Conservation (phyloP, 2,113 vertebrate species). For the Gobius niger region DNA sequence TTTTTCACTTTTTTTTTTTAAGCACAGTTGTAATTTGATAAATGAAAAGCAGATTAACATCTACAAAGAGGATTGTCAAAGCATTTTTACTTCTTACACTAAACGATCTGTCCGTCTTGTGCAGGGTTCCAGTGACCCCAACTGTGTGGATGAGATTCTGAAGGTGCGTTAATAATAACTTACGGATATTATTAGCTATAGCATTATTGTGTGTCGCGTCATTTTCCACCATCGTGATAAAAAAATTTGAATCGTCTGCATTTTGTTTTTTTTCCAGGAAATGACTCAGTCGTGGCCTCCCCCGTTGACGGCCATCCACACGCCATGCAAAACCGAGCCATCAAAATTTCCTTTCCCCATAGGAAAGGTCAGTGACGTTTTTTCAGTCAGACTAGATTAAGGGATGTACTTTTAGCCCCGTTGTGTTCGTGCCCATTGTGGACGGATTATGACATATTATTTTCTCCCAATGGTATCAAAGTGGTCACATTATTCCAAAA, state of each 20-base stretch:
- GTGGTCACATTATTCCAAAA: no score
- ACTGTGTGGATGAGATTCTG: constrained; percentile 97
- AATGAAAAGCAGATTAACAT: no score
- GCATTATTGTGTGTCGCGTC: constrained; percentile 3
- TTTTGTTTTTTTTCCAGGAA: constrained; percentile 78
- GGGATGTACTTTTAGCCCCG: not conserved
- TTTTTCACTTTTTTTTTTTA: no score
- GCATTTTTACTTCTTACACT: constrained; percentile 1
- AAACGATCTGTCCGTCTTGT: constrained; percentile 35
- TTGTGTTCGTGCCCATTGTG: not conserved
- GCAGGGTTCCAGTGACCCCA: constrained; percentile 91
- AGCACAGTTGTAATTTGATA: no score
- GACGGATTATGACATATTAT: no score
- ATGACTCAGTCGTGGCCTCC: constrained; percentile 99
- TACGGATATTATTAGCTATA: not conserved
- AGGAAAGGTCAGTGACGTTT: constrained; percentile 90
- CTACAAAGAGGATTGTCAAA: constrained; percentile 10
- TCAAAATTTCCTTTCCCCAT: constrained; percentile 98
- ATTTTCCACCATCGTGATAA: constrained; percentile 8
- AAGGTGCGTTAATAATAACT: constrained; percentile 81
- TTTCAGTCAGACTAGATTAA: no score
- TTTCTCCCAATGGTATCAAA: no score
- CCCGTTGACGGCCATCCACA: constrained; percentile 97
- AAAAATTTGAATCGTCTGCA: constrained; percentile 10
- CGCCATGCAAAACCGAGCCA: constrained; percentile 97